Conservation (phyloP, 2,113 vertebrate species). For the Dascyllus trimaculatus region DNA sequence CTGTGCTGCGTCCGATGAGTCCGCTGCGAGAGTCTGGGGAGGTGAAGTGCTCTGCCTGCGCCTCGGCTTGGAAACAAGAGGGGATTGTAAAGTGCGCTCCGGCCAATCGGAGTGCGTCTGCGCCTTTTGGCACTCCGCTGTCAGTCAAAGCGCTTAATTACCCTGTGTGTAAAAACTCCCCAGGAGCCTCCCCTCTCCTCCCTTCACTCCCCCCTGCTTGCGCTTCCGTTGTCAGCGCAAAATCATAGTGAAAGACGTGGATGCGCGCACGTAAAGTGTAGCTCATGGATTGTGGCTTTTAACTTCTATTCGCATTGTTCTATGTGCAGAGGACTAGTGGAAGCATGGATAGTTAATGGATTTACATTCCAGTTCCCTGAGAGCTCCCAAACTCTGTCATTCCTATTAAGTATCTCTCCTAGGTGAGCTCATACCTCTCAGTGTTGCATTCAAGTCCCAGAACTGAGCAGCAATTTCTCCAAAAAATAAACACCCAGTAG, state of each 20-base stretch:
- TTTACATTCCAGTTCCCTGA: too few relatives aligned
- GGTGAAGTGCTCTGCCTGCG: conserved; percentile 54
- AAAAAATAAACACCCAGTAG: not conserved
- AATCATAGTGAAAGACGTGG: not conserved
- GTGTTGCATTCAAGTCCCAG: not conserved
- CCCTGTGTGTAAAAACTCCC: conserved; percentile 66
- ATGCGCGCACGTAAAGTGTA: not conserved
- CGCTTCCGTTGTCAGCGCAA: conserved; percentile 49
- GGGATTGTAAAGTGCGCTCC: conserved; percentile 68
- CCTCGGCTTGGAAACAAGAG: conserved; percentile 64
- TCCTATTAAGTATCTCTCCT: not conserved
- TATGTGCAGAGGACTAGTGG: too few relatives aligned
- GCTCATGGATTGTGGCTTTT: not conserved
- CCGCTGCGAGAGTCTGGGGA: conserved; percentile 55
- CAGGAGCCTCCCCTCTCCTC: conserved; percentile 48
- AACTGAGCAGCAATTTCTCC: not conserved
- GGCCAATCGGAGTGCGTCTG: conserved; percentile 82
- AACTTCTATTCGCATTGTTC: too few relatives aligned
- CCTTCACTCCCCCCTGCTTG: conserved; percentile 20
- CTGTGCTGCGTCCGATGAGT: conserved; percentile 38
- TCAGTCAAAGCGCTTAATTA: conserved; percentile 82
- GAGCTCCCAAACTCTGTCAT: not conserved
- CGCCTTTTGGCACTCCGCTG: conserved; percentile 82
- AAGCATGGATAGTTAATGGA: too few relatives aligned
- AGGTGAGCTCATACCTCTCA: not conserved